Evolutionary conservation across 2,888 invertebrate species (phyloP).

Genomic region (Lasioglossum marginatum): DNA sequence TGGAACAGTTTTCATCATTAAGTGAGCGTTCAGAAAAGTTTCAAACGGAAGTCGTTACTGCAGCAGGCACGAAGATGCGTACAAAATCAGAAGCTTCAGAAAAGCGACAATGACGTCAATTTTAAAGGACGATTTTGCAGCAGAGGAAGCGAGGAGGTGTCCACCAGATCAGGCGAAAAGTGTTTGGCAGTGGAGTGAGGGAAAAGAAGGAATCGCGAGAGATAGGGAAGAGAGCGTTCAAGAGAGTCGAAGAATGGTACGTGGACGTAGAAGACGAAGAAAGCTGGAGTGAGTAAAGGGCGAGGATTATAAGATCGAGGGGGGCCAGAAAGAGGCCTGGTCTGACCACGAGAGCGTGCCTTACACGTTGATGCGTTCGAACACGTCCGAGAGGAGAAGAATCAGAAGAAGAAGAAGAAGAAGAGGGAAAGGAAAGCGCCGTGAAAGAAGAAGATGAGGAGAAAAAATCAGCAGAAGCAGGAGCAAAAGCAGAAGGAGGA

Average conservation of each 20-base stretch:
- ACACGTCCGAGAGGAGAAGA: conserved; percentile 58
- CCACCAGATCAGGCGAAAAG: neutral
- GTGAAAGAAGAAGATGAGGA: neutral
- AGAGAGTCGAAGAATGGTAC: neutral
- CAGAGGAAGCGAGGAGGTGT: neutral
- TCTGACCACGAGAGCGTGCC: conserved; percentile 74
- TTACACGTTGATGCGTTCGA: conserved; percentile 76
- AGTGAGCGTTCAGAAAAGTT: neutral
- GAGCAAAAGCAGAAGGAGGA: conserved; percentile 20
- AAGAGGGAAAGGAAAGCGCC: conserved; percentile 8
- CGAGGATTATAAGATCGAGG: neutral
- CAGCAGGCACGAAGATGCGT: neutral
- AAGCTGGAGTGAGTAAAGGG: conserved; percentile 11
- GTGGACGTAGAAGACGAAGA: neutral
- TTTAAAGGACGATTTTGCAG: neutral
- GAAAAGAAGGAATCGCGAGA: conserved; percentile 26
- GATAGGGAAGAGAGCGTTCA: neutral
- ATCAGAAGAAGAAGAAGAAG: conserved; percentile 30
- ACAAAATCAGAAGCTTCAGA: neutral
- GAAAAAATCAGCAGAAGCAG: conserved; percentile 16
- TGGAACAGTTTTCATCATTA: neutral
- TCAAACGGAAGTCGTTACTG: neutral
- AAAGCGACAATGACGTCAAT: neutral
- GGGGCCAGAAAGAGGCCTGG: conserved; percentile 35
- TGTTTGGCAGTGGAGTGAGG: neutral